These are phyloP conservation scores for Choristoneura fumiferana DNA, from an alignment of 1,140 invertebrate genomes.

Conservation along the genomic window DNA sequence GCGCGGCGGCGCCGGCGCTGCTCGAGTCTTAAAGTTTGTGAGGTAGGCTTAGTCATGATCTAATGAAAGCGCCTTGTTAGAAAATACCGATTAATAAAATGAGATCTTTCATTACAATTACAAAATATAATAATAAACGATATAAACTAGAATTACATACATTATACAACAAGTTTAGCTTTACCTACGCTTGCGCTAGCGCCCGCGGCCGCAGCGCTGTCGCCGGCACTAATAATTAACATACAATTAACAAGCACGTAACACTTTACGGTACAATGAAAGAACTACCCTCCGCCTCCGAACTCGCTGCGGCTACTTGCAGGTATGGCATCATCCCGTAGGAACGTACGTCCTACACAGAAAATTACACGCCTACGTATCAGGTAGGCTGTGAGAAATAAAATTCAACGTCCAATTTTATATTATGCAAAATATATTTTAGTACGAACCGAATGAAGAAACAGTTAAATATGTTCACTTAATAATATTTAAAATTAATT, in stretches of 20 bases:
- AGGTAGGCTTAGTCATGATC: conserved; percentile 78
- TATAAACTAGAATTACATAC: conserved; percentile 76
- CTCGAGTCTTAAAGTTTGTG: conserved; percentile 71
- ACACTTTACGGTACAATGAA: conserved; percentile 73
- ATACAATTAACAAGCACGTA: conserved; percentile 60
- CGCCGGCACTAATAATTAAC: too few relatives aligned
- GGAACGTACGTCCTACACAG: too few relatives aligned
- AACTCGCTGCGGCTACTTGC: neutral
- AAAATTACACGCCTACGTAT: too few relatives aligned
- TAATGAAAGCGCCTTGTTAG: conserved; percentile 78
- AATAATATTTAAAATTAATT: conserved; percentile 64
- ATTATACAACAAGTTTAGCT: conserved; percentile 76
- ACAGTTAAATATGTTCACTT: too few relatives aligned
- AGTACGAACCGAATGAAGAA: conserved; percentile 24
- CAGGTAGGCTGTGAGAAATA: too few relatives aligned
- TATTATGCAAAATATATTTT: conserved; percentile 51
- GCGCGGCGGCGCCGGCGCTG: conserved; percentile 38
- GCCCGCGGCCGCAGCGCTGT: conserved; percentile 41
- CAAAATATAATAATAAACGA: conserved; percentile 74
- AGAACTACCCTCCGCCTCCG: too few relatives aligned
- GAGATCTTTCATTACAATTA: conserved; percentile 79
- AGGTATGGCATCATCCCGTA: too few relatives aligned
- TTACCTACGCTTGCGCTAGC: conserved; percentile 59
- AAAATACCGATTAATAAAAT: conserved; percentile 79
- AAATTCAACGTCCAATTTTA: conserved; percentile 23